These are phyloP conservation scores for Hexactinellida sp. DNA, from an alignment of 37 sponge, comb jelly and placozoan species.

Conservation along the genomic window DNA sequence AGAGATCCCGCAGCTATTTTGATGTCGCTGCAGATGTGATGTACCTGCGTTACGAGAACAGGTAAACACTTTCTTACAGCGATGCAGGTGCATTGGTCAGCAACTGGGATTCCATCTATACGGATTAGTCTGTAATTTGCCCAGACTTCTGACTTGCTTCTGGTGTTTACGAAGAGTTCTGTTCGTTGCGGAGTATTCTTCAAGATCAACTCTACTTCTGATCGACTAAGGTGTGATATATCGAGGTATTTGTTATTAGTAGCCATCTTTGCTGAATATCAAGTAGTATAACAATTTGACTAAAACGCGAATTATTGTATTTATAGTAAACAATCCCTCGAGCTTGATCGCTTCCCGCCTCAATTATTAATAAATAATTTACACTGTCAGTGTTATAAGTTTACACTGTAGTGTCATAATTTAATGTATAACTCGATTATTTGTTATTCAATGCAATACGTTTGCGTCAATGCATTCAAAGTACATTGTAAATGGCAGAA, in stretches of 20 bases:
- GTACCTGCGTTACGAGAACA: too few species aligned
- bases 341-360: background rate
- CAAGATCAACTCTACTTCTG: background rate
- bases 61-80: too few species aligned
- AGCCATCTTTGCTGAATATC: background rate
- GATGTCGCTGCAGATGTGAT: background rate
- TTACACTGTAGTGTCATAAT: background rate
- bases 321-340: background rate
- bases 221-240: background rate
- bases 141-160: background rate
- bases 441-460: background rate
- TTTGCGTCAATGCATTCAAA: background rate
- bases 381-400: background rate
- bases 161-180: background rate
- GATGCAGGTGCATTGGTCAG: too few species aligned
- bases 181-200: background rate
- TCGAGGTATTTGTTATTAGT: background rate
- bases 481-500: too few species aligned
- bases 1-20: background rate
- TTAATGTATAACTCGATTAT: background rate
- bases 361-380: background rate
- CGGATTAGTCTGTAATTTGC: background rate
- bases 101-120: background rate
- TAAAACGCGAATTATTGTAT: background rate
- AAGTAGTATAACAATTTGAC: background rate